Evolutionary conservation across 2,888 invertebrate genomes (phyloP).

Genomic region (Branchipolynoe longqiensis): DNA sequence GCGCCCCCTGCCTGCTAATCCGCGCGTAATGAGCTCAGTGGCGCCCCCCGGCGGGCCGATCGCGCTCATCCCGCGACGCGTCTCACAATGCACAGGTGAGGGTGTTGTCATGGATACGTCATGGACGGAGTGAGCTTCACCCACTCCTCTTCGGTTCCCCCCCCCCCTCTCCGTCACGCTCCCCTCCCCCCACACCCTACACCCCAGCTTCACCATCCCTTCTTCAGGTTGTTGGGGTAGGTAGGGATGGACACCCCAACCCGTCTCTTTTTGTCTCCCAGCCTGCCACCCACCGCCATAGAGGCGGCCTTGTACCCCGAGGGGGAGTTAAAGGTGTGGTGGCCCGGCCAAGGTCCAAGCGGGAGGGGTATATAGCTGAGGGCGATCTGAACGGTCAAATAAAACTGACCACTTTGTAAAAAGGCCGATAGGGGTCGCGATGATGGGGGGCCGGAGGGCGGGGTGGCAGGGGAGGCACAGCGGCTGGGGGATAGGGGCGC

Average conservation of each 20-base stretch:
- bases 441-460: neutral
- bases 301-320: too few relatives aligned
- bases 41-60: conserved; percentile 23
- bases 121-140: neutral
- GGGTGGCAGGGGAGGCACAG: neutral
- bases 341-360: conserved; percentile 8
- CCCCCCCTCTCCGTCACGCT: too few relatives aligned
- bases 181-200: too few relatives aligned
- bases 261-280: neutral
- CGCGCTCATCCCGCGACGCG: conserved; percentile 36
- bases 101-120: conserved; percentile 28
- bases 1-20: conserved; percentile 25
- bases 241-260: neutral
- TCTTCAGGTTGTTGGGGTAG: neutral
- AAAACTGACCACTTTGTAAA: conserved; percentile 38
- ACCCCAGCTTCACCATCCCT: neutral
- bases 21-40: conserved; percentile 33
- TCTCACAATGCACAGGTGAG: conserved; percentile 18
- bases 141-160: too few relatives aligned
- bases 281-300: too few relatives aligned
- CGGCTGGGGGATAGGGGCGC: neutral
- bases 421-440: neutral
- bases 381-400: conserved; percentile 43
- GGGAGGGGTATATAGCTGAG: too few relatives aligned
- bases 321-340: neutral